Percentiles rank a stretch among this genome's conserved stretches.
phyloP scores from a whole-genome alignment of 2,888 invertebrate species.

The Ganaspis brasiliensis region DNA sequence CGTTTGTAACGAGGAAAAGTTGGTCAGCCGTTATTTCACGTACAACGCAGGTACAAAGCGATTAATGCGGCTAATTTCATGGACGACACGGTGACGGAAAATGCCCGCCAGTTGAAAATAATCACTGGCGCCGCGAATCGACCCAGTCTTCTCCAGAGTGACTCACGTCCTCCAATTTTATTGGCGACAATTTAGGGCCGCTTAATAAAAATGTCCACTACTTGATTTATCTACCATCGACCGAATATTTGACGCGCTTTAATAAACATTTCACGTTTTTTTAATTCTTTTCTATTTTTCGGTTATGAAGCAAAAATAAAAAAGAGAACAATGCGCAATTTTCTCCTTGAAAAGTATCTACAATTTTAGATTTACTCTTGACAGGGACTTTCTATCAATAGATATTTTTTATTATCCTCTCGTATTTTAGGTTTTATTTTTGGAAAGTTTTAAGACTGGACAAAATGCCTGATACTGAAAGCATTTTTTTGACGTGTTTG shows the following conservation, averaged over 20 bases:
- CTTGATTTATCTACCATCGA: conserved; percentile 46
- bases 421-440: too few species aligned
- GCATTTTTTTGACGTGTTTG: too few species aligned
- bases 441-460: too few species aligned
- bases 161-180: conserved; percentile 17
- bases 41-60: conserved; percentile 22
- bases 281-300: conserved; percentile 5
- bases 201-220: conserved; percentile 51
- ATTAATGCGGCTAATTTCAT: conserved; percentile 31
- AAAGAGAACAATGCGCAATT: background rate
- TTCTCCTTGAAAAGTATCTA: background rate
- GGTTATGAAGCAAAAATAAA: background rate
- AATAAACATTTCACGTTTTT: conserved; percentile 12
- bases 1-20: background rate
- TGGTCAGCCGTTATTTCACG: conserved; percentile 24
- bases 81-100: background rate
- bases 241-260: background rate
- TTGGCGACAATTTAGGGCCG: conserved; percentile 48
- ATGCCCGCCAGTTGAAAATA: conserved; percentile 1
- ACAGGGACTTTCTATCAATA: background rate
- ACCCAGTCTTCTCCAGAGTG: background rate
- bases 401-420: too few species aligned
- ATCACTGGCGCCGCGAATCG: conserved; percentile 15
- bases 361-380: background rate
- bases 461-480: too few species aligned